Base-by-base conservation (phyloP, 1,140 invertebrate species). In the Probaryconus sp. region DNA sequence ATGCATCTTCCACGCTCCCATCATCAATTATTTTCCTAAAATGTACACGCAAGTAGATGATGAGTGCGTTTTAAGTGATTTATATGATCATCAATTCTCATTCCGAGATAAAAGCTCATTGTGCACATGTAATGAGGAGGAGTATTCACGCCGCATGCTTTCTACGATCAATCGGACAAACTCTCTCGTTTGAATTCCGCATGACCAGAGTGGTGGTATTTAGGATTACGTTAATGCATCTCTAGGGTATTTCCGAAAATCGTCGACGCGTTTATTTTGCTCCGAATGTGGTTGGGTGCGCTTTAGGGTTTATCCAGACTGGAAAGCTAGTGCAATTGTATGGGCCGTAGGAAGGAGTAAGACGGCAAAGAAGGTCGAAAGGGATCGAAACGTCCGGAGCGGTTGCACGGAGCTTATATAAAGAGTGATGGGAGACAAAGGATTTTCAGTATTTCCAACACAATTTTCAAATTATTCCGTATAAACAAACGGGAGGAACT, bases 161-260 rank as follows among this genome's bases (percentile, higher is more conserved):
- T 69, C 50, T 51, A 60, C 60, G 55, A 76, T 64, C 73, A 78
- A 75, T 78, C 78, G 69, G 42, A 58, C 78, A 68, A 78, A 79
- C 73, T 73, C 75, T 56, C 76, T 77, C 70, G 69, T 68, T 63
- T 67, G 73, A 65, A 78, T 78, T 78, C 67, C 73, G 53, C 63
- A 73, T 75, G 67, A 76, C 63, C 71, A 47, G 50, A 72, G 65
- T 76, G 72, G 69, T 71, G 72, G 77, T 78, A 78, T 81, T 81
- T 76, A 79, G 77, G 77, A 76, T 71, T 76, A 70, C 77, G 72
- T 77, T 81, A 81, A 81, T 81, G 79, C 76, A 80, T 75, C 77
- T 65, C 71, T 60, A 65, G 51, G 61, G 72, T 70, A 63, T 78
- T 77, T 70, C 67, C 64, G 61, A 79, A 76, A 79, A 79, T 78